Percentiles rank a stretch among this genome's conserved stretches.
Evolutionary conservation across 2,888 invertebrate species (phyloP).

Genomic region (Archips crataeganus): DNA sequence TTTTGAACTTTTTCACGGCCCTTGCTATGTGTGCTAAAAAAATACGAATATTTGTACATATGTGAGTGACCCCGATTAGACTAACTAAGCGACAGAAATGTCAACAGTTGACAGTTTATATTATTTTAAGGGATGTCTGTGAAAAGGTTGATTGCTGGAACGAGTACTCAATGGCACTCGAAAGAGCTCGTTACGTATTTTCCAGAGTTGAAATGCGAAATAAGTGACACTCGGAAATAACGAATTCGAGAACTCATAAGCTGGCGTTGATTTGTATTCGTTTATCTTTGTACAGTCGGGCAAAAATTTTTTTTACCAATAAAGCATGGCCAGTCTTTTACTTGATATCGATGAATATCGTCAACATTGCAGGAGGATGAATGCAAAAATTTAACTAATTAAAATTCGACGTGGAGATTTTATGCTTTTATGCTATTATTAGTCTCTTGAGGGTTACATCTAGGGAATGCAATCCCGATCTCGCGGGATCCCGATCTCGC

Average conservation of each 20-base stretch:
- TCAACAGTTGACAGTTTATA: constrained; percentile 6
- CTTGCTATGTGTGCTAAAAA: too few relatives aligned
- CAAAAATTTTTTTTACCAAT: not conserved
- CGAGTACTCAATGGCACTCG: constrained; percentile 19
- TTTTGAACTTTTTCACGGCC: too few relatives aligned
- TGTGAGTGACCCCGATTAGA: not conserved
- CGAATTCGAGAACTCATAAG: constrained; percentile 26
- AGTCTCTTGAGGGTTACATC: too few relatives aligned
- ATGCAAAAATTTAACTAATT: too few relatives aligned
- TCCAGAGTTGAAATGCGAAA: constrained; percentile 16
- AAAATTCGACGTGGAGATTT: too few relatives aligned
- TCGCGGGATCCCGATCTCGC: too few relatives aligned
- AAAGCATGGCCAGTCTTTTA: too few relatives aligned
- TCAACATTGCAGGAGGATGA: too few relatives aligned
- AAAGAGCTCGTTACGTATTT: constrained; percentile 31
- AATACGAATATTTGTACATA: not conserved
- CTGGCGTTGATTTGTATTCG: constrained; percentile 8
- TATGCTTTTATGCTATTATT: too few relatives aligned
- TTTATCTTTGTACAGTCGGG: not conserved
- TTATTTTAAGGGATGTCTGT: not conserved
- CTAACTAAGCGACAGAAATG: not conserved
- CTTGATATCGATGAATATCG: too few relatives aligned
- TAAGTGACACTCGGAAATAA: constrained; percentile 30
- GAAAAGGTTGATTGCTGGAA: constrained; percentile 29
- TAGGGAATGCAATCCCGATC: too few relatives aligned